phyloP scores from a whole-genome alignment of 2,113 vertebrate species.

The Bubalus kerabau region DNA sequence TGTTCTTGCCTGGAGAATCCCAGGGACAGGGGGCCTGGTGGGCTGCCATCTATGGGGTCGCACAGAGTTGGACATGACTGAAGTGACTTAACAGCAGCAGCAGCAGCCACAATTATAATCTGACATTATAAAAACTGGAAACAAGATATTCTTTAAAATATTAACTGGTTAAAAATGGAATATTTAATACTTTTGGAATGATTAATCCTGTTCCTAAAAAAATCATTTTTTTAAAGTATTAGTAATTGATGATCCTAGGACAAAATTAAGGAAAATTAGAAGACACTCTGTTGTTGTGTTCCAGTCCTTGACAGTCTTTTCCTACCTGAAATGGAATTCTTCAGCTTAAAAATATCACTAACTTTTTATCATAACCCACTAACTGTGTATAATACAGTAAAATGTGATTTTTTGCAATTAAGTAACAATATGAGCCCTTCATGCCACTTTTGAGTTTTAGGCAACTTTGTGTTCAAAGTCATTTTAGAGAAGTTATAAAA shows the following conservation, averaged over 20 bases:
- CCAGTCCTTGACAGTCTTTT: not conserved
- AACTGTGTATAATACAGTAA: not conserved
- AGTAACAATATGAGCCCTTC: not conserved
- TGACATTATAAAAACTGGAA: not conserved
- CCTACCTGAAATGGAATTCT: not conserved
- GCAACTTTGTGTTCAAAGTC: not conserved
- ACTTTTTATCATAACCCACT: not conserved
- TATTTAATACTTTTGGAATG: not conserved
- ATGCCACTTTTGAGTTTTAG: not conserved
- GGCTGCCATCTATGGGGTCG: accelerated
- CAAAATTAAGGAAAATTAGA: not conserved
- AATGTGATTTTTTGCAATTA: not conserved
- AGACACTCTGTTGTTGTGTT: not conserved
- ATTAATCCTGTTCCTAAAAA: not conserved
- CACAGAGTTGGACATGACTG: no score
- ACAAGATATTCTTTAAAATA: not conserved
- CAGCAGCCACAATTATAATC: not conserved
- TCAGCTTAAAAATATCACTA: not conserved
- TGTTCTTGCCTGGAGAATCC: no score
- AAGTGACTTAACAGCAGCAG: no score
- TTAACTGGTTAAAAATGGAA: not conserved
- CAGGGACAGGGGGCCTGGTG: no score
- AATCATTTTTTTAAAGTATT: not conserved
- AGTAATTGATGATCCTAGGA: not conserved
- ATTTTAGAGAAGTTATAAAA: not conserved